phyloP scores from a whole-genome alignment of 2,113 vertebrate genomes.

The Tyrannus savana region DNA sequence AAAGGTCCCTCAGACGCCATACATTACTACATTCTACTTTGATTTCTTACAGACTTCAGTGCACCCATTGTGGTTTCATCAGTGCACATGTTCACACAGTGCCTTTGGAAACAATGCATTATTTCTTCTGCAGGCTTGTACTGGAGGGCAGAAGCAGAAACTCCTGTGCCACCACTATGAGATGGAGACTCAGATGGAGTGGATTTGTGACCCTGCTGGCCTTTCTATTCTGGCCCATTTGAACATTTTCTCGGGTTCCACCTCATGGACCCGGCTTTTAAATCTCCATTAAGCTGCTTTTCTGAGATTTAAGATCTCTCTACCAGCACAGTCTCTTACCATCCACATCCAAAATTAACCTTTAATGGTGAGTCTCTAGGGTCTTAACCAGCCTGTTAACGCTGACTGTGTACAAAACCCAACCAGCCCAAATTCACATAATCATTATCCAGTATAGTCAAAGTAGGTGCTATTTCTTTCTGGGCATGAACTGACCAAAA shows the following conservation, averaged over 20 bases:
- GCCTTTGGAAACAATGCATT: background rate
- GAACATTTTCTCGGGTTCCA: background rate
- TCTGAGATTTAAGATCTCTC: background rate
- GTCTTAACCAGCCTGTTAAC: background rate
- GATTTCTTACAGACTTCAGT: background rate
- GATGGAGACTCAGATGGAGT: background rate
- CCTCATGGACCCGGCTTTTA: background rate
- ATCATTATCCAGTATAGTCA: background rate
- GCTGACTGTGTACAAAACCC: background rate
- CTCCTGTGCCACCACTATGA: background rate
- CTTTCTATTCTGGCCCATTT: background rate
- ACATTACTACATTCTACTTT: background rate
- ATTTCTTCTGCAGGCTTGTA: background rate
- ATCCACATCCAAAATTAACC: background rate
- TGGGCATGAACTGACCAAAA: background rate
- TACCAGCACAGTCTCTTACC: background rate
- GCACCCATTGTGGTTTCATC: background rate
- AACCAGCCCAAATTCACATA: background rate
- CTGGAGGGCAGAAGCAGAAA: background rate
- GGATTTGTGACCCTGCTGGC: background rate
- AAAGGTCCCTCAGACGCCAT: background rate
- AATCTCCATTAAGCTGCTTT: background rate
- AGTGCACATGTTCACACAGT: accelerated
- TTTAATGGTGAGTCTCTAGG: background rate
- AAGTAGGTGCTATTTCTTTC: background rate